Percentiles rank a stretch among this genome's conserved stretches.
Conservation (phyloP, 2,797 vertebrate genomes). For the Fistularia tabacaria region DNA sequence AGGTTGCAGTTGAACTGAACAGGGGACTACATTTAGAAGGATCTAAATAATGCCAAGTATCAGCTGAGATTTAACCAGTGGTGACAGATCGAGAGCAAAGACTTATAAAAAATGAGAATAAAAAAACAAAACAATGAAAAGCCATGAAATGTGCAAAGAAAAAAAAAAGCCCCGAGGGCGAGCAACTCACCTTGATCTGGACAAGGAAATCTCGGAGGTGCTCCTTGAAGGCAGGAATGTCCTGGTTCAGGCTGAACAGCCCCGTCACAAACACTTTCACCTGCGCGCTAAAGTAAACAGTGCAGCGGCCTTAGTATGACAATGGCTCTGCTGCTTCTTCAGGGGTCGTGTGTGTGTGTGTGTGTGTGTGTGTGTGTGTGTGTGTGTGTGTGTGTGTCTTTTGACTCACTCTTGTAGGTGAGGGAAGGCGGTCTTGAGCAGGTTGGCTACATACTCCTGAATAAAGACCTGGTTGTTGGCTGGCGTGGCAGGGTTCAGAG, state of each 20-base stretch:
- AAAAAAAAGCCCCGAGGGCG: too few relatives aligned
- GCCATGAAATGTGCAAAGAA: too few relatives aligned
- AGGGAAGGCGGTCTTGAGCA: slow-evolving; percentile 97
- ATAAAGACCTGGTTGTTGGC: slow-evolving; percentile 95
- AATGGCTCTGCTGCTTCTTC: not conserved
- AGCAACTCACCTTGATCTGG: slow-evolving; percentile 90
- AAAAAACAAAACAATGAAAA: too few relatives aligned
- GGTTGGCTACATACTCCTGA: slow-evolving; percentile 97
- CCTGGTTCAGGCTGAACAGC: slow-evolving; percentile 98
- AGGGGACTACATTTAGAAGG: too few relatives aligned
- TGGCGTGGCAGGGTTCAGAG: slow-evolving; percentile 85
- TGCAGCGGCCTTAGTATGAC: slow-evolving; percentile 3
- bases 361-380: not conserved
- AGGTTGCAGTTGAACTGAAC: too few relatives aligned
- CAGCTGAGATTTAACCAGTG: too few relatives aligned
- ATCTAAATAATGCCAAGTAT: too few relatives aligned
- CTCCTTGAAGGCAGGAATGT: slow-evolving; percentile 99
- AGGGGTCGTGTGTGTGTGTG: not conserved
- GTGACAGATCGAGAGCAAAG: too few relatives aligned
- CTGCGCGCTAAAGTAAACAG: slow-evolving; percentile 83
- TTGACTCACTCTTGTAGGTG: slow-evolving; percentile 93
- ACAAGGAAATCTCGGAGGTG: slow-evolving; percentile 98
- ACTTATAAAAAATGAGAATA: too few relatives aligned
- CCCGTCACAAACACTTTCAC: slow-evolving; percentile 99
- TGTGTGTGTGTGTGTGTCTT: too few relatives aligned